These are phyloP conservation scores for Nibea coibor DNA, from an alignment of 2,113 vertebrate species.

Conservation along the genomic window DNA sequence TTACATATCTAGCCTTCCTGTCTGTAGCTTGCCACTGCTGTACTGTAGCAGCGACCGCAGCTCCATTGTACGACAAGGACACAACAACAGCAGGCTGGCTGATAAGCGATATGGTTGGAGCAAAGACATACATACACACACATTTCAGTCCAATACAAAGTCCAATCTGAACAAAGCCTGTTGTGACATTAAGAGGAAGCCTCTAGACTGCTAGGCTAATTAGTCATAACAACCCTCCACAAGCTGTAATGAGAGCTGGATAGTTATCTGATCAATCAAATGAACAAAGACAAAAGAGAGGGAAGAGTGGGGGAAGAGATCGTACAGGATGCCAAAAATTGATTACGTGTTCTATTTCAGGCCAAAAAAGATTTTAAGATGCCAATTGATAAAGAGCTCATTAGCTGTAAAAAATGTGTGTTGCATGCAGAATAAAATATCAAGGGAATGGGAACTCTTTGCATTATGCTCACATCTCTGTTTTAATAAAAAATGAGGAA, in stretches of 20 bases:
- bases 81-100: constrained; percentile 61
- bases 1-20: constrained; percentile 43
- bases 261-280: constrained; percentile 76
- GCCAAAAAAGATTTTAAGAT: constrained; percentile 59
- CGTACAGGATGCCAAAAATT: constrained; percentile 11
- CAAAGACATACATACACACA: constrained; percentile 15
- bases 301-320: constrained; percentile 10
- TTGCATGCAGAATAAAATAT: neutral
- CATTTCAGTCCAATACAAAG: constrained; percentile 3
- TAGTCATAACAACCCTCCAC: constrained; percentile 68
- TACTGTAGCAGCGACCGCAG: constrained; percentile 25
- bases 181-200: constrained; percentile 75
- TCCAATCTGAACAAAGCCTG: constrained; percentile 62
- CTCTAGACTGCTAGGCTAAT: constrained; percentile 58
- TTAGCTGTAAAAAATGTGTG: neutral
- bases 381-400: constrained; percentile 9
- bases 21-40: constrained; percentile 30
- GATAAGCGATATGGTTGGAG: constrained; percentile 58
- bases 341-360: constrained; percentile 19
- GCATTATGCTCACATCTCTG: neutral
- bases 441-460: neutral
- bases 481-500: neutral
- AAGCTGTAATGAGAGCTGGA: constrained; percentile 58
- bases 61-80: constrained; percentile 65
- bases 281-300: constrained; percentile 74